These are phyloP conservation scores for Cinara cedri DNA, from an alignment of 2,888 invertebrate genomes.

Conservation along the genomic window DNA sequence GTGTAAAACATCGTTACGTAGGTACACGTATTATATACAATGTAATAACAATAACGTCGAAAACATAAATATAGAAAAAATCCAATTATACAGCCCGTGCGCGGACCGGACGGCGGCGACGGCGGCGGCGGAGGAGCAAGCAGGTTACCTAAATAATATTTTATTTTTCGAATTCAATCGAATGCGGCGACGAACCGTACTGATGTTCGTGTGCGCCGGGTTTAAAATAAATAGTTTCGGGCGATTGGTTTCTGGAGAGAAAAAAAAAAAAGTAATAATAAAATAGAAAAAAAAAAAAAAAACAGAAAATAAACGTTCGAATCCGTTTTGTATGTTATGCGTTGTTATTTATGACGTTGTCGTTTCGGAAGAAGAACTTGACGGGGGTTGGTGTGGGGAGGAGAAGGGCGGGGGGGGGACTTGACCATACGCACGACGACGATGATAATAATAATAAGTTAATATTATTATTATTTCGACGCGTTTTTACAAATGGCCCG, in stretches of 20 bases:
- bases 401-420: background rate
- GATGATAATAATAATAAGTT: too few species aligned
- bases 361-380: constrained; percentile 24
- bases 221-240: constrained; percentile 55
- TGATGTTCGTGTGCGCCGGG: background rate
- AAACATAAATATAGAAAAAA: constrained; percentile 24
- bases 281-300: too few species aligned
- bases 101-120: too few species aligned
- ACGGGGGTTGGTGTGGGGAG: background rate
- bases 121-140: background rate
- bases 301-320: background rate
- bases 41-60: constrained; percentile 19
- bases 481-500: constrained; percentile 20
- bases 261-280: too few species aligned
- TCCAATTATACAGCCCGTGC: constrained; percentile 51
- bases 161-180: constrained; percentile 51
- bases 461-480: constrained; percentile 4
- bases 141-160: too few species aligned
- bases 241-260: constrained; percentile 43
- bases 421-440: background rate
- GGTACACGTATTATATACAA: background rate
- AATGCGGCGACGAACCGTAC: background rate
- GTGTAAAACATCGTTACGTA: background rate
- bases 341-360: constrained; percentile 52
- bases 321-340: constrained; percentile 33